A percentile compares a stretch with the other conserved stretches of the same genome.
phyloP scores from a whole-genome alignment of 64 coral and sea anemone genomes.

The Actinia equina region DNA sequence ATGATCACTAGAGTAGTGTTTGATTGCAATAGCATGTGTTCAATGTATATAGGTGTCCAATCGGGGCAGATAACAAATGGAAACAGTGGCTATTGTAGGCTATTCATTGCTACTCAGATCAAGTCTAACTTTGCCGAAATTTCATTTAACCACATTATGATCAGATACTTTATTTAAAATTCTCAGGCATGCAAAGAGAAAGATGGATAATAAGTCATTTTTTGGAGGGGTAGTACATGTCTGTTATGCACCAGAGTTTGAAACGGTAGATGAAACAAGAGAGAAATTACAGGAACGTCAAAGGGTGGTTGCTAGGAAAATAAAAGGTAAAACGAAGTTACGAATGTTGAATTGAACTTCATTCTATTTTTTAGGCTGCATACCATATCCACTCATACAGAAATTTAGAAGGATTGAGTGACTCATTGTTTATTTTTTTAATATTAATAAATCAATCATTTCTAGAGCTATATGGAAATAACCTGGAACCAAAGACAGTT shows the following conservation, averaged over 20 bases:
- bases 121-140: no score
- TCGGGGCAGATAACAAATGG: no score
- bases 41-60: no score
- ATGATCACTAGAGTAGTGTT: no score
- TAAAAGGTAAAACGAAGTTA: constrained; percentile 30
- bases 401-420: no score
- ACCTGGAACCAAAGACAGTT: not conserved
- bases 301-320: constrained; percentile 73
- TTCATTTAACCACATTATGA: not conserved
- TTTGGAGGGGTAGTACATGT: constrained; percentile 97
- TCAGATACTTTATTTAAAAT: not conserved
- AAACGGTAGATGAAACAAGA: constrained; percentile 88
- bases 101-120: no score
- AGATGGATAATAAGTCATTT: constrained; percentile 92
- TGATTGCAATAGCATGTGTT: no score
- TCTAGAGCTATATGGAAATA: not conserved
- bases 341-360: no score
- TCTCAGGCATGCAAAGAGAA: constrained; percentile 81
- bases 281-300: constrained; percentile 81
- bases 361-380: no score
- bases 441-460: not conserved
- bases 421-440: no score
- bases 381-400: no score
- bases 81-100: no score
- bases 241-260: constrained; percentile 96